Base-by-base conservation (phyloP, 2,113 vertebrate species). In the Mungos mungo region DNA sequence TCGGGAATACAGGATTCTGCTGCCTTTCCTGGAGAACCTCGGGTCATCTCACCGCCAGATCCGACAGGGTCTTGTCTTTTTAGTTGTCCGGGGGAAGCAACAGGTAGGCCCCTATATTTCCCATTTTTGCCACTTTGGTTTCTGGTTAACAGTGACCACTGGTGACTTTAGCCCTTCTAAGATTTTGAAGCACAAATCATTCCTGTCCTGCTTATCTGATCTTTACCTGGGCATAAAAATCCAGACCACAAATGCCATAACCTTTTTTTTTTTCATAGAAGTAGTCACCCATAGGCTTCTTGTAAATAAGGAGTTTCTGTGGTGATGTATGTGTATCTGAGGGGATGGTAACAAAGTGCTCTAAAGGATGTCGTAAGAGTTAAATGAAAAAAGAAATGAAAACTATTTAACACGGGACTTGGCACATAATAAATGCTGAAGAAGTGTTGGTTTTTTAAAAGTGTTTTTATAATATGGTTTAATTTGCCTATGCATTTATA, bases 201-300 rank as follows among this genome's bases (percentile, higher is more conserved):
- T 41, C 8, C 69, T 93, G 29, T 47, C n/a, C 69, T 69, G 45
- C 47, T 91, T 94, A 19, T 91, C 27, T 83, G 45, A 5, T 90
- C 65, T 77, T 63, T 63, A 9, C 12, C 60, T 91, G 18, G 52
- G 66, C 65, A 81, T 92, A 92, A 95, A 96, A 95, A 88, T 85
- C 63, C 5, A 85, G 25, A 87, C 18, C n/a, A 69, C 69, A 92
- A 66, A 13, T 31, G 60, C 92, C 50, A 81, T 77, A 87, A 29
- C 52, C 63, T 21, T 23, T 65, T 92, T 90, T 86, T 47, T 86
- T 47, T 65, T 83, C 25, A 72, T 33, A 60, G 38, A 72, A 96
- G 81, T 74, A 19, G 25, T 27, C 38, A 87, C n/a, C 52, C 27
- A 31, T 4, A 52, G 38, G 4, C 33, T 86, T 57, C 76, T 72